Base-by-base conservation (phyloP, 2,113 vertebrate genomes). In the Nanorana parkeri region DNA sequence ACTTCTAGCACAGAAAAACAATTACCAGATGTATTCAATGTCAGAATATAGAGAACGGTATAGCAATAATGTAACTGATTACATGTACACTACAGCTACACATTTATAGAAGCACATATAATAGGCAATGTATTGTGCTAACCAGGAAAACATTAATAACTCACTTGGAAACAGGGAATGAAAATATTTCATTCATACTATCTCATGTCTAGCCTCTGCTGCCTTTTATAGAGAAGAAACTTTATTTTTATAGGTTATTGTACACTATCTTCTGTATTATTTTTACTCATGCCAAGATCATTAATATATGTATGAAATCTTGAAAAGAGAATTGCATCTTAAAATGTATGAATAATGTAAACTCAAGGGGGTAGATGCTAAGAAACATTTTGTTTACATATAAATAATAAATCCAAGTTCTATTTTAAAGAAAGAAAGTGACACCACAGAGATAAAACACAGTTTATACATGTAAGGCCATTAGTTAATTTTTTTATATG, bases 361-460 rank as follows among this genome's bases (percentile, higher is more conserved):
- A 81, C 80, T 75, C 61, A 56, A 75, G 63, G 60, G 69, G 71
- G 67, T 56, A 41, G 60, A 74, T 75, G 80, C 71, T 81, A 74
- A 81, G 69, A 81, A 60, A 81, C 80, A 81, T 81, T 81, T 81
- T 81, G 80, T 81, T 81, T 81, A 81, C 80, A 81, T 81, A 81
- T 81, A 65, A 81, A 81, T 81, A 81, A 81, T 75, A 81, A 29
- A 75, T 81, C 26, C 54, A 10, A 67, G 32, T 75, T 20, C 69
- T 81, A 81, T 81, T 67, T 81, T 81, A 55, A 17, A 69, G 28
- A 17, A 56, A 67, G 54, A 75, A 65, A 66, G 69, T 56, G 47
- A 36, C 29, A 73, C 23, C 15, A 47, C 66, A 75, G 58, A 74
- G 47, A 67, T 66, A 56, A 67, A 74, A 66, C 28, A 81, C 26